phyloP scores from a whole-genome alignment of 2,113 vertebrate genomes.

The Triplophysa tibetana region DNA sequence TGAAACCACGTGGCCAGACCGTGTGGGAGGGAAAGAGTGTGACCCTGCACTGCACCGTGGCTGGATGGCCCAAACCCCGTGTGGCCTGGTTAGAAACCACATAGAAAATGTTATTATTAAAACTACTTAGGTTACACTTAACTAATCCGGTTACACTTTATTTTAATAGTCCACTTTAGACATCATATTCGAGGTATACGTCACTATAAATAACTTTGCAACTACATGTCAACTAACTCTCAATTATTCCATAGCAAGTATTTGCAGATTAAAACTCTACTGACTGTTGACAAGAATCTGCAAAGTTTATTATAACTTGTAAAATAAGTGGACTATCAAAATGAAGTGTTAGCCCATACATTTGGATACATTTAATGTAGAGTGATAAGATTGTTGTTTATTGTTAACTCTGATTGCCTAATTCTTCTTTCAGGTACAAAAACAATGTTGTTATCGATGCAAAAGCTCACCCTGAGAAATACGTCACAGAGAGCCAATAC shows the following conservation, averaged over 20 bases:
- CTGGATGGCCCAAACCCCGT: slow-evolving; percentile 92
- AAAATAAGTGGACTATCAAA: no score
- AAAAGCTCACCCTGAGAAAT: slow-evolving; percentile 86
- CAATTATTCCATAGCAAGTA: no score
- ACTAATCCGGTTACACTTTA: no score
- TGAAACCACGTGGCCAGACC: slow-evolving; percentile 90
- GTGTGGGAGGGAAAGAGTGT: slow-evolving; percentile 92
- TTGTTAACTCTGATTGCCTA: slow-evolving; percentile 4
- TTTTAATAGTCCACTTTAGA: no score
- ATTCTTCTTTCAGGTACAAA: slow-evolving; percentile 85
- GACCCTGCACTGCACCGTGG: slow-evolving; percentile 87
- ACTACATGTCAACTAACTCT: no score
- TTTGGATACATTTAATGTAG: background rate
- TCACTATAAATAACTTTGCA: no score
- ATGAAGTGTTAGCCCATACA: background rate
- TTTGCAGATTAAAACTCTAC: no score
- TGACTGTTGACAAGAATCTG: no score
- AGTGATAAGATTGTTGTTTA: background rate
- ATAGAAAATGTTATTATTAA: background rate
- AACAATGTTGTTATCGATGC: slow-evolving; percentile 92
- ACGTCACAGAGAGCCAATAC: slow-evolving; percentile 82
- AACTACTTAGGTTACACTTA: no score
- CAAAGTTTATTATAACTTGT: no score
- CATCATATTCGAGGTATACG: no score
- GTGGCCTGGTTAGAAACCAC: slow-evolving; percentile 73